Percentiles rank a stretch among this genome's conserved stretches.
These are phyloP conservation scores for Lycia hirtaria DNA, from an alignment of 2,888 invertebrate species.

Conservation along the genomic window DNA sequence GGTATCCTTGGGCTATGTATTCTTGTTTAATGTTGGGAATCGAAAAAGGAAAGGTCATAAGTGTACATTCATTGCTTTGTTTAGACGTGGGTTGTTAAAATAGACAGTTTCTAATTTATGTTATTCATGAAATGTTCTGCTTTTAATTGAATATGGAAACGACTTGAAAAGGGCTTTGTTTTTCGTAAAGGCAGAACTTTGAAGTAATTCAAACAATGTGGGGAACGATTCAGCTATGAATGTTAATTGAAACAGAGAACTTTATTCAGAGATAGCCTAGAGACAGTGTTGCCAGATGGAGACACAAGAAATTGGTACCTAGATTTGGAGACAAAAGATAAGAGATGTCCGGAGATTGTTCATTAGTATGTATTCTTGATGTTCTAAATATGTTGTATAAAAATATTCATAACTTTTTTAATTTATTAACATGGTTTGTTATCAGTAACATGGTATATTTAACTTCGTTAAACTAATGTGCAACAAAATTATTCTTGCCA, in stretches of 20 bases:
- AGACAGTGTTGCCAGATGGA: too few relatives aligned
- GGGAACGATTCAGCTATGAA: slow-evolving; percentile 6
- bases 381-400: too few relatives aligned
- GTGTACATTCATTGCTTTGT: not conserved
- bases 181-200: slow-evolving; percentile 9
- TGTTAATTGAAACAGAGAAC: slow-evolving; percentile 11
- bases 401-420: too few relatives aligned
- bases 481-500: too few relatives aligned
- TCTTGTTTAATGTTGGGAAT: slow-evolving; percentile 30
- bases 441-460: too few relatives aligned
- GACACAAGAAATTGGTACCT: too few relatives aligned
- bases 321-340: too few relatives aligned
- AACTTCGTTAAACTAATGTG: too few relatives aligned
- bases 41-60: slow-evolving; percentile 27
- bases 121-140: not conserved
- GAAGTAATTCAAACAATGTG: slow-evolving; percentile 8
- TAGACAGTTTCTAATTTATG: not conserved
- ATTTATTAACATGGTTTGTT: too few relatives aligned
- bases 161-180: not conserved
- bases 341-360: too few relatives aligned
- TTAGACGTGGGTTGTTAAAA: not conserved
- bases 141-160: not conserved
- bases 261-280: slow-evolving; percentile 11
- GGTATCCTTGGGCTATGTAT: slow-evolving; percentile 35
- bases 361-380: too few relatives aligned